phyloP scores from a whole-genome alignment of 2,888 invertebrate species.

The Drosophila macrospina region DNA sequence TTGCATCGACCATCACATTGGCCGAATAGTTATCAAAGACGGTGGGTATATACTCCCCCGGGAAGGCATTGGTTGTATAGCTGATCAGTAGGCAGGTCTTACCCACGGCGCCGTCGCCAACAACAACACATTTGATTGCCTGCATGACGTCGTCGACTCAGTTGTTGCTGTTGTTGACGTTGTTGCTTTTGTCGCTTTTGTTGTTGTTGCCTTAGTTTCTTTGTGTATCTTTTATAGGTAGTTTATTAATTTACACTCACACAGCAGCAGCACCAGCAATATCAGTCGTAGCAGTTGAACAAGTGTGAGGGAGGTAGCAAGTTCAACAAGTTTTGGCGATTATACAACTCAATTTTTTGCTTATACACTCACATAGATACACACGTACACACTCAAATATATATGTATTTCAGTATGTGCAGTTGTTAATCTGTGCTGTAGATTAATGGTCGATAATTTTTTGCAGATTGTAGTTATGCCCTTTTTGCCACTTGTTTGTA shows the following conservation, averaged over 20 bases:
- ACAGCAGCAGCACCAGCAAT: conserved; percentile 16
- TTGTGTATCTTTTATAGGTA: conserved; percentile 49
- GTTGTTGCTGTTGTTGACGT: conserved; percentile 25
- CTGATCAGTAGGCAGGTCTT: conserved; percentile 84
- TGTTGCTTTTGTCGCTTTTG: conserved; percentile 12
- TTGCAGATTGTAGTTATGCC: conserved; percentile 25
- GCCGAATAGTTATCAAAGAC: conserved; percentile 85
- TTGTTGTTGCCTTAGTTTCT: conserved; percentile 45
- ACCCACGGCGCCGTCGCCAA: conserved; percentile 84
- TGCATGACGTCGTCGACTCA: conserved; percentile 76
- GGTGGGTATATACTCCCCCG: conserved; percentile 84
- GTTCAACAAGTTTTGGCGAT: conserved; percentile 72
- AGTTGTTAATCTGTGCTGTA: conserved; percentile 25
- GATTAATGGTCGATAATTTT: conserved; percentile 17
- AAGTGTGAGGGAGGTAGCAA: conserved; percentile 51
- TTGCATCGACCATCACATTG: conserved; percentile 85
- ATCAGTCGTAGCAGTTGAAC: conserved; percentile 5
- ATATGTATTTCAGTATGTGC: conserved; percentile 1
- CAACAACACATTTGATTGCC: conserved; percentile 85
- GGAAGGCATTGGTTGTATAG: conserved; percentile 84
- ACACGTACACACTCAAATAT: conserved; percentile 22
- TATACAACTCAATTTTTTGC: conserved; percentile 66
- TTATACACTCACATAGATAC: conserved; percentile 50
- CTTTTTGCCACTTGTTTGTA: conserved; percentile 48
- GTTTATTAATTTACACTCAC: conserved; percentile 59